Evolutionary conservation across 2,888 invertebrate species (phyloP), one percentile per base, ranked within the genome.

Genomic region (Drosophila fungiperda): DNA sequence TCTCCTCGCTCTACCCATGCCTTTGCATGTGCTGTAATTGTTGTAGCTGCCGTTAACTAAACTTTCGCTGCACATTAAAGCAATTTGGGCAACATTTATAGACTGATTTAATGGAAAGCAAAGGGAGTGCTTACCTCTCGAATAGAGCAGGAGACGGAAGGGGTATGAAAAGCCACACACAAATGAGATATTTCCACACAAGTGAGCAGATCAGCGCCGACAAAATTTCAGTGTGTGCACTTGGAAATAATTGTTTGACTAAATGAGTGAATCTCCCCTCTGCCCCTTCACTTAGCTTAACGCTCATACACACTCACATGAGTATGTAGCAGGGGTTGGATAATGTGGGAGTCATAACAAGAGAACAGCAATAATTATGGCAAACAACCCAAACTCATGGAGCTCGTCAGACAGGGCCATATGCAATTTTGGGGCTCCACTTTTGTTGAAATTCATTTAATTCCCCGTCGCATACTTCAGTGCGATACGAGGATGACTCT

Each of bases 21-120:
- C 12, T 2, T 48, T 32, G 33, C 40, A 50, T 32, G 49, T 33
- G 49, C 38, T 67, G 63, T 74, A 65, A 76, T 70, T 81, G 71
- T 66, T 76, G 69, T 76, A 72, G 68, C 70, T 68, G 73, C 54
- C 65, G 68, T 80, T 81, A 80, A 84, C 80, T 88, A 88, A 89
- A 87, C 89, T 86, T 86, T 82, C 75, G 79, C 76, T 81, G 82
- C 77, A 87, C 91, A 91, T 91, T 92, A 89, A 89, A 91, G 87
- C 87, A 90, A 91, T 92, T 91, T 91, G 81, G 86, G 60, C 83
- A 86, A 87, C 90, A 89, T 91, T 92, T 91, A 91, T 90, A 86
- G 91, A 91, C 90, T 90, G 89, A 91, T 92, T 92, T 91, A 92
- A 92, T 90, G 83, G 82, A 87, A 83, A 72, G 78, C 78, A 82